Evolutionary conservation across 2,888 invertebrate species (phyloP).

Genomic region (Elysia crispata): DNA sequence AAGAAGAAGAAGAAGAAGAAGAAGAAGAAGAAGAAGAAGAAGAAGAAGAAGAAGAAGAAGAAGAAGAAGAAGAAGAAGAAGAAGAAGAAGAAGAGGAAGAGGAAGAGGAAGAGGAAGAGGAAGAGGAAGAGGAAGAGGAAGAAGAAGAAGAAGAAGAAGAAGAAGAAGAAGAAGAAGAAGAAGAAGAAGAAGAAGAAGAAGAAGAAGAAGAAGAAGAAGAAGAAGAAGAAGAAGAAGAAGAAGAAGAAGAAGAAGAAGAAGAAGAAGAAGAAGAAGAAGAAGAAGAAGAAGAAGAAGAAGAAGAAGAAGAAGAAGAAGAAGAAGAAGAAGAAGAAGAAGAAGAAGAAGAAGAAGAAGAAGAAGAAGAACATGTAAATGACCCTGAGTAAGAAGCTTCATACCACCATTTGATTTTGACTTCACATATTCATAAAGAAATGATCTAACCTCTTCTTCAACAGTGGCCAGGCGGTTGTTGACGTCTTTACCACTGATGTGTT

Average conservation of each 20-base stretch:
- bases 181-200: conserved; percentile 9
- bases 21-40: conserved; percentile 12
- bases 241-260: neutral
- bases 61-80: neutral
- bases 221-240: conserved; percentile 9
- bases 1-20: conserved; percentile 15
- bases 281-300: too few species aligned
- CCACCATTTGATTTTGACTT: too few species aligned
- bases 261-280: too few species aligned
- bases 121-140: conserved; percentile 21
- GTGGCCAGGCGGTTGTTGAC: too few species aligned
- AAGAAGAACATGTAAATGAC: too few species aligned
- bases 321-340: too few species aligned
- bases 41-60: neutral
- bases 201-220: conserved; percentile 4
- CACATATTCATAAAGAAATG: too few species aligned
- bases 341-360: too few species aligned
- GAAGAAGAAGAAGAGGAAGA: neutral
- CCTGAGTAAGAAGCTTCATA: too few species aligned
- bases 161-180: neutral
- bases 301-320: too few species aligned
- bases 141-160: neutral
- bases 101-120: neutral
- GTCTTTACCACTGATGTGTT: too few species aligned
- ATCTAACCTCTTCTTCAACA: too few species aligned